Base-by-base conservation (phyloP, 2,797 vertebrate genomes). In the Molothrus ater region DNA sequence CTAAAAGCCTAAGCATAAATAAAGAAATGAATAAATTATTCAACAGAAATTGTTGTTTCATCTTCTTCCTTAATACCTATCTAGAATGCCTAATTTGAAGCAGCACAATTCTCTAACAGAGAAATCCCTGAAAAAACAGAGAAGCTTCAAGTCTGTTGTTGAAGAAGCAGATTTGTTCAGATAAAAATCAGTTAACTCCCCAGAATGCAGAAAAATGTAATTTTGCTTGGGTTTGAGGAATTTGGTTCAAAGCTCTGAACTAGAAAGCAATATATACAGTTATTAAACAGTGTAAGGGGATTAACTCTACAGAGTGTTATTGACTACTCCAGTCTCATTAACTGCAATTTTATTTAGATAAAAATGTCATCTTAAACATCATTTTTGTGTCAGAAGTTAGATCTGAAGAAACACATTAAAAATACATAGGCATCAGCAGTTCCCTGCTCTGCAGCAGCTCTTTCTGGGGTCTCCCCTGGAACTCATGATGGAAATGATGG, bases 211-310 rank as follows among this genome's bases (percentile, higher is more conserved):
- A 88, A 93, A 92, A 93, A 93, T 75, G 80, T 90, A 86, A 96
- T 96, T 96, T 92, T 94, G 76, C 93, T 96, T 84, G 90, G 43
- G 90, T 95, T 96, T 96, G 83, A 95, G 63, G 90, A 96, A 94
- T 95, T 73, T 76, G 80, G 76, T 95, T 96, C 94, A 96, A 95
- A 95, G 96, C 95, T 94, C 88, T 95, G 90, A 90, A 84, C 88
- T 94, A 94, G 83, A 96, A 95, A 96, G 95, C 95, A 96, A 96
- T 94, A 96, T 88, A 94, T 90, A 91, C 72, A 96, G 90, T 95
- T 96, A 95, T 93, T 96, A 96, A 95, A 90, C 90, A 95, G 72
- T 29, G 93, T 95, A 96, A 96, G 78, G 96, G 93, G 94, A 96
- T 96, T 96, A 96, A 79, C 94, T 96, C 94, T 90, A 82, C 92